Percentiles rank a stretch among this genome's conserved stretches.
phyloP scores from a whole-genome alignment of 2,113 vertebrate genomes.

The Hemicordylus capensis region DNA sequence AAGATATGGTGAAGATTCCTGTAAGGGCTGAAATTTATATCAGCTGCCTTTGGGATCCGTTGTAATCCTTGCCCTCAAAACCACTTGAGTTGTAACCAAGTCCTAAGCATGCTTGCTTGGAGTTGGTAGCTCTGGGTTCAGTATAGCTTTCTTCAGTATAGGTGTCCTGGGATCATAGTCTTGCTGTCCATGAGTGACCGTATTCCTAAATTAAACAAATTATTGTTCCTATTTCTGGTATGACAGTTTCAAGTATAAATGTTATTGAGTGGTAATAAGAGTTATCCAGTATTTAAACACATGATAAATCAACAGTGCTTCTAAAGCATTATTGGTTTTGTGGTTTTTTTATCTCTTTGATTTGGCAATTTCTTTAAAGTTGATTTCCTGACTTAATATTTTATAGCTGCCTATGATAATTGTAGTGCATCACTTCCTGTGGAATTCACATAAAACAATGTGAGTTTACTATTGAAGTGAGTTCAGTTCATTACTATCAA shows the following conservation, averaged over 20 bases:
- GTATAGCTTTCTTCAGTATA: neutral
- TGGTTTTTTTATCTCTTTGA: neutral
- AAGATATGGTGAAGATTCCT: neutral
- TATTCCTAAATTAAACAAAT: neutral
- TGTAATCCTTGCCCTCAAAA: too few relatives aligned
- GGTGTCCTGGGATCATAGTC: neutral
- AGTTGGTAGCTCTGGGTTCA: neutral
- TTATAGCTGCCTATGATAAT: neutral
- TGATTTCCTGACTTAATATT: neutral
- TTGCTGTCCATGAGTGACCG: neutral
- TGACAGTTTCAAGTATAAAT: neutral
- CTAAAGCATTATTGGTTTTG: neutral
- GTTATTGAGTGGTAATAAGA: neutral
- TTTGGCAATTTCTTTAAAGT: neutral
- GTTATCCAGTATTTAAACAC: neutral
- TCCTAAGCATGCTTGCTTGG: neutral
- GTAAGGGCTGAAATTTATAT: neutral
- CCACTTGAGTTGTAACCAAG: neutral
- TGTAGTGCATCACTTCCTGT: neutral
- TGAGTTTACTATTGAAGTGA: neutral
- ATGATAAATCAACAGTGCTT: neutral
- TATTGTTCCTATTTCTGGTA: neutral
- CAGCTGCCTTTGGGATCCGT: neutral
- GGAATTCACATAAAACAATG: neutral
- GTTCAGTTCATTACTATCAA: neutral